phyloP scores from a whole-genome alignment of 2,888 invertebrate species.

The Pachycephus smyrnensis region DNA sequence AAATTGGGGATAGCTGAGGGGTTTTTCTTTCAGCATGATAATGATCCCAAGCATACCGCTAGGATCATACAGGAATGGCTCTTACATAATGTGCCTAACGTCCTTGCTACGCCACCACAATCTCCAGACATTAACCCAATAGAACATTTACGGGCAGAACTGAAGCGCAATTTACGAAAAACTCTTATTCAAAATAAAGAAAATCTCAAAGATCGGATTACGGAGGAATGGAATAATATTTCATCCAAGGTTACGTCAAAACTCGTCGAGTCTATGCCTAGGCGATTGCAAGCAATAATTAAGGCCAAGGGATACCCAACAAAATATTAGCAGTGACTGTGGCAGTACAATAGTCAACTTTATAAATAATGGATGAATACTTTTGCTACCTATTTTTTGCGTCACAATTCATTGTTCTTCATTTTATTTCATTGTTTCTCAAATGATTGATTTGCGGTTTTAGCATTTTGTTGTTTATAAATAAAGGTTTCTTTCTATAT shows the following conservation, averaged over 20 bases:
- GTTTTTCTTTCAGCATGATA: too few species aligned
- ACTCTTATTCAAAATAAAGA: not conserved
- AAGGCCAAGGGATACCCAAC: not conserved
- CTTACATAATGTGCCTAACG: not conserved
- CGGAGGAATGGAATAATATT: not conserved
- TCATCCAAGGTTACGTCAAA: not conserved
- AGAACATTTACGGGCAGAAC: not conserved
- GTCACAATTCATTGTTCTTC: too few species aligned
- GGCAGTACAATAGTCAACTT: not conserved
- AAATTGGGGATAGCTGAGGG: too few species aligned
- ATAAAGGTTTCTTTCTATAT: too few species aligned
- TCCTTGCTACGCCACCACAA: not conserved
- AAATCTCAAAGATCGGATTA: not conserved
- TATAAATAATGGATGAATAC: conserved; percentile 2
- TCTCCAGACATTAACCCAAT: not conserved
- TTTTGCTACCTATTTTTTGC: too few species aligned
- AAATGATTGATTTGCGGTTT: too few species aligned
- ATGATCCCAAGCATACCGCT: too few species aligned
- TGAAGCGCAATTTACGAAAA: not conserved
- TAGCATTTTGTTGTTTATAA: too few species aligned
- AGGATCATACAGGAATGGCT: too few species aligned
- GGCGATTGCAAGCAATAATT: not conserved
- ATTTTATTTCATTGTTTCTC: too few species aligned
- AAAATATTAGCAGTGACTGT: not conserved
- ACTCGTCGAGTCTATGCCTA: not conserved